Evolutionary conservation across 2,888 invertebrate genomes (phyloP).

Genomic region (Crioceris asparagi): DNA sequence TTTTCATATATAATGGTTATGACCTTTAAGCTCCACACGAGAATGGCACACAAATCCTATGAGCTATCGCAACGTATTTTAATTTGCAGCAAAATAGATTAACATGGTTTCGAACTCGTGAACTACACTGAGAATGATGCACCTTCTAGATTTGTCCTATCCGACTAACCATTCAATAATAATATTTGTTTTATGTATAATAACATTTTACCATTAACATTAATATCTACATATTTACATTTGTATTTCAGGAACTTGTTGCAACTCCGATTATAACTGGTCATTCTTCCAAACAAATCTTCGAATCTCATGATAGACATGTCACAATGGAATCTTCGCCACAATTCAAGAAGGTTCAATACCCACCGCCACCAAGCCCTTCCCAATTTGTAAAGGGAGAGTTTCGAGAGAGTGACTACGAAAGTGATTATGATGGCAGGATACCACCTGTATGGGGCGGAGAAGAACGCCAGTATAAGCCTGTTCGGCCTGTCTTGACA

Average conservation of each 20-base stretch:
- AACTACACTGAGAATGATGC: no score
- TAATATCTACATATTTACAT: no score
- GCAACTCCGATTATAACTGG: conserved; percentile 43
- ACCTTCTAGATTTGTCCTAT: no score
- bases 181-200: no score
- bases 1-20: no score
- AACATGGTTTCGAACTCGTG: no score
- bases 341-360: conserved; percentile 32
- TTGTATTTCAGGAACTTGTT: conserved; percentile 41
- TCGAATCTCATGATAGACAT: conserved; percentile 32
- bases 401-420: conserved; percentile 58
- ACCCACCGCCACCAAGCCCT: conserved; percentile 48
- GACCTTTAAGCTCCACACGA: no score
- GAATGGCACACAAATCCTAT: no score
- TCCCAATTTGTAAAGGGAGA: conserved; percentile 56
- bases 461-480: conserved; percentile 45
- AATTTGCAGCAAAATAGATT: no score
- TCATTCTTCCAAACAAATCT: conserved; percentile 33
- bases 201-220: no score
- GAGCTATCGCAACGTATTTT: no score
- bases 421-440: conserved; percentile 57
- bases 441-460: conserved; percentile 53
- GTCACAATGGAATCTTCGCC: conserved; percentile 38
- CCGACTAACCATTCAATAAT: no score
- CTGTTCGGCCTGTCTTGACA: conserved; percentile 44